phyloP scores from a whole-genome alignment of 2,888 invertebrate genomes.

The Physocephala rufipes region DNA sequence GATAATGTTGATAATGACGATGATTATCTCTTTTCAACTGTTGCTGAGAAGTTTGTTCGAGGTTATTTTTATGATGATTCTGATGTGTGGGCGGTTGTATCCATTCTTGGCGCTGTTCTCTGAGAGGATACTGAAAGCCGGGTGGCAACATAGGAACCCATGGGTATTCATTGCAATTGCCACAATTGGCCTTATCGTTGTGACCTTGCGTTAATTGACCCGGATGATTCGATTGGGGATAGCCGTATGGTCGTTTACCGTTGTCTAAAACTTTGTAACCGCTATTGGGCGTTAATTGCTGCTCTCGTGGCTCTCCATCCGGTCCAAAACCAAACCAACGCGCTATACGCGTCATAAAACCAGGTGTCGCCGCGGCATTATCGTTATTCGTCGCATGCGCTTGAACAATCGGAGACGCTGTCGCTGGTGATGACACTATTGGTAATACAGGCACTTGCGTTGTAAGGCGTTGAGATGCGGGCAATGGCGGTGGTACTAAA shows the following conservation, averaged over 20 bases:
- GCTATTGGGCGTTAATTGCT: slow-evolving; percentile 47
- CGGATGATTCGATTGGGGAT: slow-evolving; percentile 48
- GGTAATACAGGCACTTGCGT: not conserved
- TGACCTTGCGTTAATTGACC: no score
- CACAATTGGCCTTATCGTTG: slow-evolving; percentile 71
- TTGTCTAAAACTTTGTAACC: slow-evolving; percentile 38
- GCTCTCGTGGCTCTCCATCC: slow-evolving; percentile 51
- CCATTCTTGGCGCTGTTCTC: slow-evolving; percentile 14
- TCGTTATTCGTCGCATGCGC: not conserved
- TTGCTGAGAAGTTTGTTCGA: slow-evolving; percentile 34
- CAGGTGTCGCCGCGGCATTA: slow-evolving; percentile 44
- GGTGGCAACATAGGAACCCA: slow-evolving; percentile 77
- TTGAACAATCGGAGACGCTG: slow-evolving; percentile 13
- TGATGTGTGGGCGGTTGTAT: slow-evolving; percentile 34
- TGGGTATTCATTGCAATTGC: slow-evolving; percentile 81
- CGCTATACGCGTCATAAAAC: slow-evolving; percentile 64
- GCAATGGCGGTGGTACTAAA: slow-evolving; percentile 58
- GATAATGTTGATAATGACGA: no score
- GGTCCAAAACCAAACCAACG: slow-evolving; percentile 63
- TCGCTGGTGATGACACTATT: slow-evolving; percentile 36
- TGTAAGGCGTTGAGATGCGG: slow-evolving; percentile 33
- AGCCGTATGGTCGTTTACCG: slow-evolving; percentile 49
- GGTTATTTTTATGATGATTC: slow-evolving; percentile 38
- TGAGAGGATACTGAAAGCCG: slow-evolving; percentile 48
- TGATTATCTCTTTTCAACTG: slow-evolving; percentile 30